Percentiles rank a stretch among this genome's conserved stretches.
Evolutionary conservation across 2,888 invertebrate genomes (phyloP).

Genomic region (Diarsia dahlii): DNA sequence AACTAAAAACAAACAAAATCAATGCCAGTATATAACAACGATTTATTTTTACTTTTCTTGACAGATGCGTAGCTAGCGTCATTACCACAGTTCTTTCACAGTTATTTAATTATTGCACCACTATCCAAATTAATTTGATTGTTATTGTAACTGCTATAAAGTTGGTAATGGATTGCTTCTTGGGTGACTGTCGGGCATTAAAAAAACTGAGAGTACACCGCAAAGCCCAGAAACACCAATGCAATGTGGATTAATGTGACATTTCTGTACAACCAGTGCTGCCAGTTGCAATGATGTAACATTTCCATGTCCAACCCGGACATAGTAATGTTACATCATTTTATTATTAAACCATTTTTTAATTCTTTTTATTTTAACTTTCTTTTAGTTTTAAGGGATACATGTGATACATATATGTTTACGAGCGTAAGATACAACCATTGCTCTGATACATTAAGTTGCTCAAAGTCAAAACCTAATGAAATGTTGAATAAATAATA

Average conservation of each 20-base stretch:
- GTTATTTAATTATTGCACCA: not conserved
- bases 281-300: not conserved
- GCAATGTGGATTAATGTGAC: not conserved
- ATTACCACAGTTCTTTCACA: not conserved
- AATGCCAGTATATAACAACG: slow-evolving; percentile 29
- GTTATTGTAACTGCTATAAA: not conserved
- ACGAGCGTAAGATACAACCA: slow-evolving; percentile 63
- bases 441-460: slow-evolving; percentile 59
- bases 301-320: not conserved
- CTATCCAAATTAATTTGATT: not conserved
- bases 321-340: too few species aligned
- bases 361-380: slow-evolving; percentile 19
- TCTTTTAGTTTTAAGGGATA: slow-evolving; percentile 71
- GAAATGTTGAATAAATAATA: slow-evolving; percentile 59
- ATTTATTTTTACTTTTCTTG: not conserved
- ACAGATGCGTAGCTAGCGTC: not conserved
- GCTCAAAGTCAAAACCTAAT: slow-evolving; percentile 32
- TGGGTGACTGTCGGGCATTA: not conserved
- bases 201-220: not conserved
- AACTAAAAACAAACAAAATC: not conserved
- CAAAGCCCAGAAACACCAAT: not conserved
- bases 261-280: not conserved
- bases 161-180: not conserved
- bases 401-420: slow-evolving; percentile 74
- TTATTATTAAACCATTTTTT: slow-evolving; percentile 11